Evolutionary conservation across 2,888 invertebrate genomes (phyloP), one percentile per base, ranked within the genome.

Genomic region (Athalia circularis): DNA sequence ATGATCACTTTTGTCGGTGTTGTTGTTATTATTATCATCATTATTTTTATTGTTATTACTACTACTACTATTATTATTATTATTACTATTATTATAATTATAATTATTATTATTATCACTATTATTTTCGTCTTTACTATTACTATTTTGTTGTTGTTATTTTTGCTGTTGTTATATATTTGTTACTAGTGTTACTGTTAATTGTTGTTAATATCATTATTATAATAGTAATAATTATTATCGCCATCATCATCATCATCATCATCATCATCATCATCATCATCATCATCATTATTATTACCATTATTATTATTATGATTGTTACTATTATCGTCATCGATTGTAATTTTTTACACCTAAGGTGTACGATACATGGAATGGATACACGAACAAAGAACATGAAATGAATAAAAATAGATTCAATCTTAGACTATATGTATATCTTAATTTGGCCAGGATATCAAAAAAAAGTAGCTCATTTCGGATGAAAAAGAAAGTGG

Each of bases 301-400:
- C 43, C 45, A 75, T 75, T 6, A 4, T 43, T 75, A 64, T 64
- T 75, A 75, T 62, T 13, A 75, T 62, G 15, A 29, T 59, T 47
- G 62, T 64, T 80, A 64, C 45, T 50, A 79, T 80, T 78, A 79
- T 82, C 78, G 77, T 79, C 76, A 80, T 79, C 65, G 64, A 77
- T 79, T 64, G 80, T 52, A 9, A 9, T 52, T 52, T 52, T 29
- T 52, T 52, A 9, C 11, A 52, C 52, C 7, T 11, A 54, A 54
- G n/a, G 54, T 54, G 9, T n/a, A n/a, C 54, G 54, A 29, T 29
- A 29, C 29, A 29, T 29, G 29, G 29, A 29, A 29, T 29, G 29
- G 29, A 29, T 29, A 29, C 29, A 29, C 29, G 29, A 29, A 29
- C 29, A 29, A 29, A 29, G 2, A 29, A 29, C 29, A 29, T 29